Conservation (phyloP, 2,888 invertebrate species). For the Philhelius pedissequus region DNA sequence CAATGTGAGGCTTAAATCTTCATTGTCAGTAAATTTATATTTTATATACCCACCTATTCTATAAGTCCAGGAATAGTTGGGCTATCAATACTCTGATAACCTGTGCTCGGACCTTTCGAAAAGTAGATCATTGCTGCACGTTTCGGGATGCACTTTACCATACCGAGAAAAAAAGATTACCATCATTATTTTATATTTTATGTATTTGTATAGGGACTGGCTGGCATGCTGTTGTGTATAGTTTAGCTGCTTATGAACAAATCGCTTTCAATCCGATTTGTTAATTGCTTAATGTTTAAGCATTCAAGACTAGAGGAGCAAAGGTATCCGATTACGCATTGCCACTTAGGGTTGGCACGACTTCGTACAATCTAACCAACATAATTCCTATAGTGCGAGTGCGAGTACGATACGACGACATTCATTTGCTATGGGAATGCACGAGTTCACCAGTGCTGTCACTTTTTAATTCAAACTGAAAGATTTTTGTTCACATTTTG, state of each 20-base stretch:
- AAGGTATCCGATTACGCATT: slow-evolving; percentile 61
- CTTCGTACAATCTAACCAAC: background rate
- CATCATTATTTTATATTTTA: slow-evolving; percentile 37
- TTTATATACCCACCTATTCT: too few species aligned
- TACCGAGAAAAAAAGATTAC: slow-evolving; percentile 40
- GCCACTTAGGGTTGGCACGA: slow-evolving; percentile 41
- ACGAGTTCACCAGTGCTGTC: slow-evolving; percentile 4
- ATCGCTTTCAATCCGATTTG: slow-evolving; percentile 64
- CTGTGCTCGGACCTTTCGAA: background rate
- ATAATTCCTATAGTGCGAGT: background rate
- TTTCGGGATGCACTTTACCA: background rate
- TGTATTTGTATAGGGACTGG: background rate
- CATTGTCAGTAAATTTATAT: slow-evolving; percentile 31
- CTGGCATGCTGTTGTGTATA: background rate
- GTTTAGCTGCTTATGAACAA: slow-evolving; percentile 8
- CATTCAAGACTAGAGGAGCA: slow-evolving; percentile 22
- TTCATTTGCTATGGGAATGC: background rate
- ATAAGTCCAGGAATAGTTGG: background rate
- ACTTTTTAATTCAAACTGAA: background rate
- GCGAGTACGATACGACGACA: slow-evolving; percentile 12
- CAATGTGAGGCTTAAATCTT: background rate
- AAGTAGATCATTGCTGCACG: slow-evolving; percentile 40
- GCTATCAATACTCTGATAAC: slow-evolving; percentile 51
- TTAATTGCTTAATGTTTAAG: slow-evolving; percentile 62
- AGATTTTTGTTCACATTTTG: too few species aligned